Evolutionary conservation across 2,888 invertebrate species (phyloP), one percentile per base, ranked within the genome.

Genomic region (Drosophila incognita): DNA sequence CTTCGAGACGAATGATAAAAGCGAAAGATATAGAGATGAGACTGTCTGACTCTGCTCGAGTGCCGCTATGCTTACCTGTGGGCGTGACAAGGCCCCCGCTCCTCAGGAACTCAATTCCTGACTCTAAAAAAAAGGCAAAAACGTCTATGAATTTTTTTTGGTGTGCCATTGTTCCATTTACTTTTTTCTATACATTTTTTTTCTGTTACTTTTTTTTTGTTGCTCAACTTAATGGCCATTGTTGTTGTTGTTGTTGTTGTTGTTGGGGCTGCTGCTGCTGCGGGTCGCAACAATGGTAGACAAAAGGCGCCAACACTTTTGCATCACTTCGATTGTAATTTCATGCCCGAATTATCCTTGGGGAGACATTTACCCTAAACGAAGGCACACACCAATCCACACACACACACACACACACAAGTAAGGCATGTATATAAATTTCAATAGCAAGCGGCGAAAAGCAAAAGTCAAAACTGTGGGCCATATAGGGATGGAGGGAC

Each of bases 301-400:
- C 83, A 83, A 83, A 84, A 82, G 83, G 82, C 84, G 79, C 79
- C 85, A 81, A 86, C 86, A 82, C 82, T 83, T 83, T 83, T 83
- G 81, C 85, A 84, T 77, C 87, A 90, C 90, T 91, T 90, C 90
- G 91, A 92, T 92, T 92, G 92, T 92, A 92, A 92, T 92, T 92
- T 92, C 92, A 92, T 91, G 92, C 92, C 87, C 91, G 92, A 92
- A 91, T 92, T 92, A 92, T 92, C 91, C 92, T 90, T 89, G 82
- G 92, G 91, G 91, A 92, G 89, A 88, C 90, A 91, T 91, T 89
- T 84, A 83, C 76, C 76, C 79, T 82, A 81, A 87, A 82, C 83
- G 80, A 83, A 80, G 73, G 48, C 60, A 58, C 73, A 48, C 61
- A 42, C 53, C 49, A 48, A 57, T 35, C 46, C 18, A 42, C 48